These are phyloP conservation scores for Kobus ellipsiprymnus DNA, from an alignment of 2,113 vertebrate species.

Conservation along the genomic window DNA sequence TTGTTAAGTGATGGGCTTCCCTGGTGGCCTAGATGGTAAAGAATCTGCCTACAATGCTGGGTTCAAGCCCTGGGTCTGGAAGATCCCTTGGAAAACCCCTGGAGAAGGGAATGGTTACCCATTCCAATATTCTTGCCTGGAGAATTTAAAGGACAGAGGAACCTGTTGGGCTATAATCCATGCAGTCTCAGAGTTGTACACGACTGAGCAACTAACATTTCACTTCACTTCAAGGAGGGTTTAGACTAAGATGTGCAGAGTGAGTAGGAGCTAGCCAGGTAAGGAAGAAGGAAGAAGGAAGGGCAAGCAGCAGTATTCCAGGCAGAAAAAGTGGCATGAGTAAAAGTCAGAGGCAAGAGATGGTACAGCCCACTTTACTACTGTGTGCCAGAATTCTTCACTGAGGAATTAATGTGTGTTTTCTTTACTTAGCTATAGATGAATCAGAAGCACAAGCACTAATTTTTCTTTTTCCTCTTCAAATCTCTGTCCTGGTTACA, in stretches of 20 bases:
- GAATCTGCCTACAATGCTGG: background rate
- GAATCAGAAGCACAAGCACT: background rate
- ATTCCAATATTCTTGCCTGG: background rate
- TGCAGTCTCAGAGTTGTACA: background rate
- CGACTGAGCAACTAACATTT: rapidly evolving
- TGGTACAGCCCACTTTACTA: background rate
- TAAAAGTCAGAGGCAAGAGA: background rate
- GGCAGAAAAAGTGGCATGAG: background rate
- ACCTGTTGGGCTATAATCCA: background rate
- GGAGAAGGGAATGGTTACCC: background rate
- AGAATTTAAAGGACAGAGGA: background rate
- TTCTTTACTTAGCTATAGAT: background rate
- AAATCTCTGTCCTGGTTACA: background rate
- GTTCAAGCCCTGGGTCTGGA: background rate
- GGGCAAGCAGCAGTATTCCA: background rate
- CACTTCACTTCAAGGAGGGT: background rate
- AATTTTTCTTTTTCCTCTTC: background rate
- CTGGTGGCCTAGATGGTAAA: background rate
- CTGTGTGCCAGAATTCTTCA: background rate
- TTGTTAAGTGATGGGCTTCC: background rate
- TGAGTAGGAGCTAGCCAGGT: background rate
- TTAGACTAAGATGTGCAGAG: background rate
- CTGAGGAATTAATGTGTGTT: background rate
- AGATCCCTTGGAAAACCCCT: background rate
- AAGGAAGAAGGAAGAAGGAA: background rate